These are phyloP conservation scores for Lophius americanus DNA, from an alignment of 2,797 vertebrate genomes.

Conservation along the genomic window DNA sequence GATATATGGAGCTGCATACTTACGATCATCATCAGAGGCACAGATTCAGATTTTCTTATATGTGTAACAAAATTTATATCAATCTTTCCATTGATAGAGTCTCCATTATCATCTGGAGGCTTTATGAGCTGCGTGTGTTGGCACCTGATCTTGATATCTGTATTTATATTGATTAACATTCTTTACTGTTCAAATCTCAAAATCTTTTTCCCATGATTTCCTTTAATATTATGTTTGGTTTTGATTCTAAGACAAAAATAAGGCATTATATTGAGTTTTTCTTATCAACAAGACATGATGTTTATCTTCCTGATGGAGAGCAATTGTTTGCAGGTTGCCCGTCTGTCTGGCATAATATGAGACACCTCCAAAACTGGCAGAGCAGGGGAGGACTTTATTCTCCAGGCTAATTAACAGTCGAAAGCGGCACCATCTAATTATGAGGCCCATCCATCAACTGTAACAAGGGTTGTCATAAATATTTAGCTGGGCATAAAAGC, in stretches of 20 bases:
- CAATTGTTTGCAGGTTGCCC: constrained; percentile 38
- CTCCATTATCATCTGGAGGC: no score
- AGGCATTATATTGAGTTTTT: constrained; percentile 3
- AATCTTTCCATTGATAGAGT: no score
- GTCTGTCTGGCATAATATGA: constrained; percentile 47
- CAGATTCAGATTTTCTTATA: no score
- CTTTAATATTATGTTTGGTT: neutral
- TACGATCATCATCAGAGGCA: no score
- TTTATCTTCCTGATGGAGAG: constrained; percentile 42
- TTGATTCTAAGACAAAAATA: constrained; percentile 9
- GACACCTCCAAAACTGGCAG: constrained; percentile 49
- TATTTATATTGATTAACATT: constrained; percentile 6
- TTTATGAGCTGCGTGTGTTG: no score
- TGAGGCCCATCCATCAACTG: constrained; percentile 89
- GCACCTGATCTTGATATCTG: neutral
- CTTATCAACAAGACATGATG: constrained; percentile 26
- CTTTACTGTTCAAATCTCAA: constrained; percentile 1
- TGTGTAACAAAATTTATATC: no score
- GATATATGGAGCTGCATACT: no score
- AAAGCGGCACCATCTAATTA: constrained; percentile 86
- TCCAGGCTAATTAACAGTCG: constrained; percentile 80
- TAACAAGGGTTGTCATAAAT: constrained; percentile 91
- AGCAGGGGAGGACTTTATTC: constrained; percentile 62
- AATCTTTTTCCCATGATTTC: constrained; percentile 1
- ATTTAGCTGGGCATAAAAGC: constrained; percentile 88